phyloP scores from a whole-genome alignment of 2,888 invertebrate species.

The Agrypnus murinus region DNA sequence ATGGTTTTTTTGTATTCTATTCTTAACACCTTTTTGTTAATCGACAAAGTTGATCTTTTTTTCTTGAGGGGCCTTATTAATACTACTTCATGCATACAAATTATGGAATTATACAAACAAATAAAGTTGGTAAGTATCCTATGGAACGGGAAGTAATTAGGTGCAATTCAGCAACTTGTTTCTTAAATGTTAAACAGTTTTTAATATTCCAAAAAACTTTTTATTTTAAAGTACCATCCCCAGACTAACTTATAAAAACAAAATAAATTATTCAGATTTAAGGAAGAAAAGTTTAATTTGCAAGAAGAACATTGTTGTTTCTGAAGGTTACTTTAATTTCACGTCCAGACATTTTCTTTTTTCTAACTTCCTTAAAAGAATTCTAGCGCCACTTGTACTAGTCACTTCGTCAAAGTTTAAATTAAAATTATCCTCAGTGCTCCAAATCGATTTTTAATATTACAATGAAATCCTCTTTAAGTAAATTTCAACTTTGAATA shows the following conservation, averaged over 20 bases:
- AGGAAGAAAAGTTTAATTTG: conserved; percentile 3
- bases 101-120: no score
- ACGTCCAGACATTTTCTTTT: neutral
- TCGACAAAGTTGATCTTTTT: no score
- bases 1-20: no score
- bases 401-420: conserved; percentile 11
- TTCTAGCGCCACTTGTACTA: neutral
- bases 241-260: neutral
- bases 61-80: no score
- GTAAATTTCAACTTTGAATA: neutral
- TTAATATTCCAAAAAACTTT: no score
- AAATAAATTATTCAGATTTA: neutral
- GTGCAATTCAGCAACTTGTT: no score
- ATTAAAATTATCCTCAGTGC: neutral
- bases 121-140: no score
- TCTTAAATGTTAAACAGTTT: no score
- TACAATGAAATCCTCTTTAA: neutral
- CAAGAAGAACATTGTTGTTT: neutral
- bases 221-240: no score
- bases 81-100: no score
- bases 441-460: conserved; percentile 7
- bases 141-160: no score
- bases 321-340: conserved; percentile 5
- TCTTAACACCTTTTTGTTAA: no score
- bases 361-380: neutral